These are phyloP conservation scores for Drosophila aldrichi DNA, from an alignment of 2,888 invertebrate genomes.

Conservation along the genomic window DNA sequence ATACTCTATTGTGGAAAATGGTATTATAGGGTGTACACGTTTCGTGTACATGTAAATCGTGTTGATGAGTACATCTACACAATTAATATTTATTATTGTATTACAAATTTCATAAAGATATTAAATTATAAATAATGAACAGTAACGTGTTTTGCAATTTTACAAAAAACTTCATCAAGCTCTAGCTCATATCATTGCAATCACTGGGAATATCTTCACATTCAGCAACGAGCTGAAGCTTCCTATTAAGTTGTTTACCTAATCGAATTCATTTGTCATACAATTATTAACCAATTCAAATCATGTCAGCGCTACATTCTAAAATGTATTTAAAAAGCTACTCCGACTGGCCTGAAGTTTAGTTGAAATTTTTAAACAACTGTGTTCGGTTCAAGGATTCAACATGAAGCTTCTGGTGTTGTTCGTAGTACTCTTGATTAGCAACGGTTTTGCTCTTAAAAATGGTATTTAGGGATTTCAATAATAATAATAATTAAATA, in stretches of 20 bases:
- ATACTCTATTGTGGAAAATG: background rate
- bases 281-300: conserved; percentile 15
- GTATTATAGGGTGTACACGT: background rate
- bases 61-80: background rate
- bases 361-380: background rate
- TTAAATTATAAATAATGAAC: background rate
- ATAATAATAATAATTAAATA: too few species aligned
- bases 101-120: background rate
- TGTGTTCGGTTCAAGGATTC: background rate
- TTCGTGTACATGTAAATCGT: background rate
- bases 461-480: conserved; percentile 11
- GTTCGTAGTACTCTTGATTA: conserved; percentile 9
- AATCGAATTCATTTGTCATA: background rate
- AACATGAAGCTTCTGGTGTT: conserved; percentile 15
- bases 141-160: background rate
- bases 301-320: background rate
- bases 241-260: background rate
- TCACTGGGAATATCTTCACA: background rate
- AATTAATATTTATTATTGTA: too few species aligned
- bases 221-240: background rate
- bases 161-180: background rate
- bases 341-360: background rate
- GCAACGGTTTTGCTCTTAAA: conserved; percentile 13
- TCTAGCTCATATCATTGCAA: background rate
- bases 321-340: background rate